Conservation (phyloP, 2,797 vertebrate species). For the Amazona ochrocephala region DNA sequence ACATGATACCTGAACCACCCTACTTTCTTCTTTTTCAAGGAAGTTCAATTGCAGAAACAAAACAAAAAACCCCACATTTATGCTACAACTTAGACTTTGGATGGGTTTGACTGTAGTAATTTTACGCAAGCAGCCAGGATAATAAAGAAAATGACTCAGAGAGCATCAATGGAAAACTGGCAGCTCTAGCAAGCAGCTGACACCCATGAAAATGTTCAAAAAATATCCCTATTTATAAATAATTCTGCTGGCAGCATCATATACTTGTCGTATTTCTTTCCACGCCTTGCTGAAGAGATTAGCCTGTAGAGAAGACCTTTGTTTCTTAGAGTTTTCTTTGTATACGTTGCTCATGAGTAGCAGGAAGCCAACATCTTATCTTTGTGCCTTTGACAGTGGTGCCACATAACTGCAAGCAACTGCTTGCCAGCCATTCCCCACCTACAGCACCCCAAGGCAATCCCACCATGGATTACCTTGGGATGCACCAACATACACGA, state of each 20-base stretch:
- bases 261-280: not conserved
- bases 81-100: constrained; percentile 32
- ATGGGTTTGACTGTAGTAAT: constrained; percentile 59
- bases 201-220: constrained; percentile 66
- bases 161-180: constrained; percentile 67
- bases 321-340: constrained; percentile 50
- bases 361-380: constrained; percentile 36
- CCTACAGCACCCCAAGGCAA: not conserved
- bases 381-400: not conserved
- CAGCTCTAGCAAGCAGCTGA: constrained; percentile 63
- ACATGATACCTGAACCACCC: accelerated
- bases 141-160: constrained; percentile 66
- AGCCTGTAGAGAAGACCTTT: constrained; percentile 41
- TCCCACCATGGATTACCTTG: accelerated
- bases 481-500: accelerated
- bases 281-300: constrained; percentile 15
- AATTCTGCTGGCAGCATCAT: constrained; percentile 59
- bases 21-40: not conserved
- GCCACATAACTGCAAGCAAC: not conserved
- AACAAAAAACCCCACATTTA: not conserved
- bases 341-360: not conserved
- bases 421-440: not conserved
- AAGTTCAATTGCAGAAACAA: not conserved
- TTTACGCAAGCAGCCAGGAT: constrained; percentile 44
- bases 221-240: constrained; percentile 66